Evolutionary conservation across 2,797 vertebrate genomes (phyloP), one percentile per base, ranked within the genome.

Genomic region (Poeciliopsis paucimaculata): DNA sequence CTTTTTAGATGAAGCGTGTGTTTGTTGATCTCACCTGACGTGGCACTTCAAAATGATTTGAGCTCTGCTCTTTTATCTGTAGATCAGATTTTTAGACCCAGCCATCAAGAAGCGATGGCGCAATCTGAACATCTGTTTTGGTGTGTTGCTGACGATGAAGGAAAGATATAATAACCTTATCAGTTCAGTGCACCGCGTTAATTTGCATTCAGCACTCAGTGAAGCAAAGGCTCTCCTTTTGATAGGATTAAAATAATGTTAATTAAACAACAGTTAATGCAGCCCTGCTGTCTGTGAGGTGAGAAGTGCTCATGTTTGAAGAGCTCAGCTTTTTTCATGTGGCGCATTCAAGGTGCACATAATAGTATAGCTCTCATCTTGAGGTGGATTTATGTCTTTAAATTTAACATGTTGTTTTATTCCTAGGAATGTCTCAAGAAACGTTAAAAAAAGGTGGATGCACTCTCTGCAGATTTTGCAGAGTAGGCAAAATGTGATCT

Each of bases 211-310:
- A 60, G 78, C 43, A 81, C 84, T 89, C 77, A 86, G 28, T 77
- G 72, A 79, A 82, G 80, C 77, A 75, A 60, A 73, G 82, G 82
- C 86, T 64, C 47, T 87, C 77, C 72, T 78, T 86, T 86, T 88
- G 82, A 90, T 89, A 70, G 84, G 90, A 94, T 92, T 93, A 92
- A 86, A 73, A 83, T 39, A 82, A 76, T 89, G 83, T 80, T 88
- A 90, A 90, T 90, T 91, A 85, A 90, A 90, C 87, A 86, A 78
- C 71, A 78, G 77, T 84, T 87, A 80, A 77, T 71, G 57, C 73
- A 64, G 80, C 55, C 76, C 36, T 39, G 60, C 72, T 18, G 78
- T 66, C 57, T 74, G 72, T 53, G 80, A 68, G 79, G 70, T 82
- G 77, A 81, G 70, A 83, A 78, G 77, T 57, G 82, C 77, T 76